Evolutionary conservation across 2,797 vertebrate species (phyloP), one percentile per base, ranked within the genome.

Genomic region (Scolopax rusticola): DNA sequence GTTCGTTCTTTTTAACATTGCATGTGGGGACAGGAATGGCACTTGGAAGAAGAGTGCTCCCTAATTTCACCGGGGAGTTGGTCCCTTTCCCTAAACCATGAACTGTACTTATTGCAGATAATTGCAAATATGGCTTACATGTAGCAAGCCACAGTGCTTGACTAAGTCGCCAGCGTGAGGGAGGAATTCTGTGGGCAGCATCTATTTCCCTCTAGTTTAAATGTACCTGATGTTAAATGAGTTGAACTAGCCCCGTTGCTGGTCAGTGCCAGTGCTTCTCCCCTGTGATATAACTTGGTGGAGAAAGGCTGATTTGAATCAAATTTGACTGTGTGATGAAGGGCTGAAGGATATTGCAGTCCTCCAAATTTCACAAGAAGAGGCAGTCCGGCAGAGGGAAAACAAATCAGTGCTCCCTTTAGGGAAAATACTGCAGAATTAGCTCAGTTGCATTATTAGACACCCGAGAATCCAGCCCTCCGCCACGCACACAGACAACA

Each of bases 261-360:
- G 20, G 65, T 53, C 71, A 74, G 36, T 45, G 40, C 59, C 76
- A 53, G 43, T 43, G 32, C 74, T 83, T 84, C 74, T 94, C 45
- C 43, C 84, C 67, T 82, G 63, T 60, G 67, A 56, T 82, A 41
- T 8, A 50, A 70, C 32, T 50, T 60, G 59, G n/a, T 64, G 71
- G 20, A 63, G 56, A 73, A 94, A 67, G 38, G 28, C 15, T 77
- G 59, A 76, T 70, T 79, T 79, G 51, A 92, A 87, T 95, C 51
- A 50, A 65, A 82, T 96, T 77, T 96, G 77, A 51, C 84, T 90
- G 56, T 59, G 75, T 94, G 86, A 83, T 45, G 81, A 86, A 76
- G 77, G 36, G 25, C 77, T 92, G 86, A 84, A 83, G 81, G 81
- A 75, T 92, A 87, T 57, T 92, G 63, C 81, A 74, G 36, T 77